phyloP scores from a whole-genome alignment of 2,797 vertebrate species.

The Thripadectes ignobilis region DNA sequence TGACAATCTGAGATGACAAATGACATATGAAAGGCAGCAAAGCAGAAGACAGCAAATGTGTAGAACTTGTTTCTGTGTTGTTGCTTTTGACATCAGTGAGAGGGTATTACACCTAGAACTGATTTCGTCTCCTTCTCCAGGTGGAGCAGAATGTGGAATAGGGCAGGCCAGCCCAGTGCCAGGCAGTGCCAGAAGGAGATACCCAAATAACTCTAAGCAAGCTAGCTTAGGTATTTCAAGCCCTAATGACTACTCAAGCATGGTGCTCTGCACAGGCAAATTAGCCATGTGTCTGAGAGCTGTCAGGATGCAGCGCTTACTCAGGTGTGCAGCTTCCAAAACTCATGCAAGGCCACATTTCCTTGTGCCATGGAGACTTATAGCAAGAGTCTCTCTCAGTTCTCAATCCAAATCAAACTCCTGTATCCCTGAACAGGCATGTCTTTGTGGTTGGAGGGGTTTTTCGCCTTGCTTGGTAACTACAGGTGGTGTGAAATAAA shows the following conservation, averaged over 20 bases:
- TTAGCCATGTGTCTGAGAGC: neutral
- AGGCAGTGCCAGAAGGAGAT: neutral
- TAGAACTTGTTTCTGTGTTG: neutral
- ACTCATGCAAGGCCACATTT: neutral
- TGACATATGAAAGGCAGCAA: slow-evolving; percentile 16
- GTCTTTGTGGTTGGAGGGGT: accelerated
- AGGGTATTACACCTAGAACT: neutral
- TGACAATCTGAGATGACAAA: slow-evolving; percentile 44
- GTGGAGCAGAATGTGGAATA: neutral
- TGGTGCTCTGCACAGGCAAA: neutral
- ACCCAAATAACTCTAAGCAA: neutral
- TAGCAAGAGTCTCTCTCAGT: neutral
- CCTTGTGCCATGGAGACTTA: neutral
- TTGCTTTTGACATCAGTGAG: neutral
- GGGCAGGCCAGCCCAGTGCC: accelerated
- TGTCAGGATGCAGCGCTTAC: neutral
- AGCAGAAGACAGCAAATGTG: neutral
- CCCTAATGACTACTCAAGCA: slow-evolving; percentile 11
- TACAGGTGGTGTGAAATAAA: neutral
- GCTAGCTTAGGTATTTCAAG: neutral
- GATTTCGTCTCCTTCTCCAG: neutral
- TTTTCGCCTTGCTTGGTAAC: neutral
- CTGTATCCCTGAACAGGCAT: accelerated
- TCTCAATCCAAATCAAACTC: neutral
- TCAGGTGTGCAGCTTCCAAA: slow-evolving; percentile 29